These are phyloP conservation scores for Actenoides hombroni DNA, from an alignment of 2,113 vertebrate species.

Conservation along the genomic window DNA sequence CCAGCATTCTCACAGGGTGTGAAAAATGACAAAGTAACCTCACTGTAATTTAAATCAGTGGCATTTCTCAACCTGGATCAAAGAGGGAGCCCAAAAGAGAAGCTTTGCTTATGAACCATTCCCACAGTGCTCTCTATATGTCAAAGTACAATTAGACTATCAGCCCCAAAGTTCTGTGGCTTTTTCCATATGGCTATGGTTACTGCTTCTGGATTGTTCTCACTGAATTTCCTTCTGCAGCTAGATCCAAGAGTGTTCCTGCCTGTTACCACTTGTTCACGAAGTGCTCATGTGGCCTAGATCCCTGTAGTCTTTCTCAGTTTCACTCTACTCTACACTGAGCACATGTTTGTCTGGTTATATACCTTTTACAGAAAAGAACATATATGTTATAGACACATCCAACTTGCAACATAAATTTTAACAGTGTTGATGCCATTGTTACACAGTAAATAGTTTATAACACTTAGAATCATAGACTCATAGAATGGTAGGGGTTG, in stretches of 20 bases:
- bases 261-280: background rate
- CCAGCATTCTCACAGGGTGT: no score
- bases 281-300: rapidly evolving
- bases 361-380: background rate
- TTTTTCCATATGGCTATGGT: background rate
- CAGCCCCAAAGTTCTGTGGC: background rate
- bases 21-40: background rate
- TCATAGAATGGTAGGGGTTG: no score
- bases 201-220: background rate
- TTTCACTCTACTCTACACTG: background rate
- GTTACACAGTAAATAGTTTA: background rate
- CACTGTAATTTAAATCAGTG: background rate
- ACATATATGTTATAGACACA: background rate
- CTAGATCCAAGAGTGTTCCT: background rate
- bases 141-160: background rate
- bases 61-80: background rate
- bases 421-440: background rate
- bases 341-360: background rate
- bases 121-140: background rate
- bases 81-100: background rate
- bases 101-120: background rate
- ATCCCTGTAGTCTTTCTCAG: background rate
- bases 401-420: background rate
- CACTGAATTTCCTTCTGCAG: background rate
- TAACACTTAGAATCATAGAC: background rate